Conservation (phyloP, 2,797 vertebrate species). For the Mycteria americana region DNA sequence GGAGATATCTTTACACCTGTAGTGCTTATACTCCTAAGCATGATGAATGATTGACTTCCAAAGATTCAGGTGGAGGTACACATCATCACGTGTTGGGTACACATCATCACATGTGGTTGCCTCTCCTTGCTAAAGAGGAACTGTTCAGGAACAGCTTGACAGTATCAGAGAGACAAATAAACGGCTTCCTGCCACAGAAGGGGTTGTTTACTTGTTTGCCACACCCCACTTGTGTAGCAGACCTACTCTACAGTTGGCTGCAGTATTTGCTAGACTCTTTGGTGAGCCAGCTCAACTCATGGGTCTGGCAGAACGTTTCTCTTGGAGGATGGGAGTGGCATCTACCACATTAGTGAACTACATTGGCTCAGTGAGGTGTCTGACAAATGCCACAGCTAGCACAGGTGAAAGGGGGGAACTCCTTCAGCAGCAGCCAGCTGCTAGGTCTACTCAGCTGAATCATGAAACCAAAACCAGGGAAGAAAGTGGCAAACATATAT, state of each 20-base stretch:
- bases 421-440: neutral
- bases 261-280: neutral
- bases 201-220: neutral
- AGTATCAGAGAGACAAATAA: neutral
- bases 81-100: neutral
- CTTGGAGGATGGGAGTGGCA: neutral
- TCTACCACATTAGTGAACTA: neutral
- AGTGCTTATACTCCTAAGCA: neutral
- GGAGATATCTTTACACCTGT: neutral
- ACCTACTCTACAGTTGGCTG: neutral
- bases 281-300: neutral
- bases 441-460: neutral
- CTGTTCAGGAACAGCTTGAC: neutral
- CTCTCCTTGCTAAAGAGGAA: rapidly evolving
- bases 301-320: neutral
- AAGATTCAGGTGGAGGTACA: neutral
- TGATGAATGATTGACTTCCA: neutral
- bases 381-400: neutral
- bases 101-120: neutral
- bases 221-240: neutral
- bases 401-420: neutral
- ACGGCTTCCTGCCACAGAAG: neutral
- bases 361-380: neutral
- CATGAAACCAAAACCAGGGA: neutral
- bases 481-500: neutral